Base-by-base conservation (phyloP, 2,113 vertebrate species). In the Syngnathus typhle region DNA sequence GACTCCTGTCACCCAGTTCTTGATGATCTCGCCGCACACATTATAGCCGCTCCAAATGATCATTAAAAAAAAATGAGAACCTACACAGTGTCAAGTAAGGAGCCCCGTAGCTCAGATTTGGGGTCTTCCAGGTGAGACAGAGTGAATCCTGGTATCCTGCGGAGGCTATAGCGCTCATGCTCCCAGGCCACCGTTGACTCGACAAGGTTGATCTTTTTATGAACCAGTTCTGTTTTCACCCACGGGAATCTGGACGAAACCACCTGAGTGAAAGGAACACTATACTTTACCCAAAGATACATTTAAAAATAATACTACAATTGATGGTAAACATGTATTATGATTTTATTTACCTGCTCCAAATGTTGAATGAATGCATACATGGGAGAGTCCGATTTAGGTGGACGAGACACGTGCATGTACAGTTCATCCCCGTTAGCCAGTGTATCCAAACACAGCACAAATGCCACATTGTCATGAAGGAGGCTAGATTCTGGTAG, bases 161-260 rank as follows among this genome's bases (percentile, higher is more conserved):
- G 88, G 62, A 92, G 76, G 51, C 88, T 88, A 71, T 88, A 92
- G 65, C 87, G 89, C 75, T 93, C 91, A 1, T 93, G 92, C 65
- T 93, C 91, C 92, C 92, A 93, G 16, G 87, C 75, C 15, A 93
- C 71, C 0, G 85, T 71, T 8, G 89, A 81, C 54, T 91, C 91
- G 60, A 85, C 88, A 7, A 92, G 84, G 78, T 92, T 91, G 75
- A 93, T 93, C 74, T 92, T 93, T 75, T 93, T 93, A 72, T 93
- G 92, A 49, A 93, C 74, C 68, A 90, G 62, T 32, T 83, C 85
- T 59, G 90, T 68, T 60, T 76, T 89, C 59, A 93, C 85, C 86
- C 83, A 90, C 5, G 88, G 82, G 64, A 92, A 92, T 64, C 87
- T 87, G 62, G 84, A 88, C 10, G 81, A 87, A 21, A 87, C 78